A percentile compares a stretch with the other conserved stretches of the same genome.
Evolutionary conservation across 2,113 vertebrate species (phyloP).

Genomic region (Callospermophilus lateralis): DNA sequence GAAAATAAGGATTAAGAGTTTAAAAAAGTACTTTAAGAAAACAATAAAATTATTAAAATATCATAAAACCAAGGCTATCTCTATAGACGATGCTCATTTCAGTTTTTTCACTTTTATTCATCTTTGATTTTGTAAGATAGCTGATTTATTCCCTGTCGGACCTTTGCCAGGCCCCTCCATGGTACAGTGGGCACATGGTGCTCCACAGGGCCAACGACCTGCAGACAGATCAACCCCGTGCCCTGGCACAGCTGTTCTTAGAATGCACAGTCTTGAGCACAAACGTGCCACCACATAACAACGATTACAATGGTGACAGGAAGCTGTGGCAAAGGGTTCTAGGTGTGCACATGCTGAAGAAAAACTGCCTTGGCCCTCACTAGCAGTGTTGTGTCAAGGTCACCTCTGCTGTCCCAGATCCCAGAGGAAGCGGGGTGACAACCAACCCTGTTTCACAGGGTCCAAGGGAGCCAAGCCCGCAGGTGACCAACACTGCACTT

Average conservation of each 20-base stretch:
- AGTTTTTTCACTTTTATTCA: background rate
- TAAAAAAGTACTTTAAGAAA: background rate
- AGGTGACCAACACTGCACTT: fast-evolving
- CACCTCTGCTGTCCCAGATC: no score
- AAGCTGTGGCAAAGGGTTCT: fast-evolving
- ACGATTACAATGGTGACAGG: background rate
- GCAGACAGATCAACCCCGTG: no score
- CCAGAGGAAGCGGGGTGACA: fast-evolving
- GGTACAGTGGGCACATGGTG: background rate
- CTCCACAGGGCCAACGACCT: no score
- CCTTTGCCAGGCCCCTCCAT: no score
- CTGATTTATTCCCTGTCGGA: background rate
- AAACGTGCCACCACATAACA: background rate
- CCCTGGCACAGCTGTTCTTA: background rate
- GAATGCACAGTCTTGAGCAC: no score
- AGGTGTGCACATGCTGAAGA: background rate
- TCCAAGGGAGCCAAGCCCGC: fast-evolving
- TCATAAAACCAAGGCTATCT: background rate
- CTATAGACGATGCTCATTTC: background rate
- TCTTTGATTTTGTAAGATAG: fast-evolving
- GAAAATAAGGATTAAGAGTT: background rate
- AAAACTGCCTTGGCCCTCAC: fast-evolving
- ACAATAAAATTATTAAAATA: background rate
- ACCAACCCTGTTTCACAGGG: fast-evolving
- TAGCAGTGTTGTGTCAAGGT: background rate